These are phyloP conservation scores for Eufriesea mexicana DNA, from an alignment of 1,140 invertebrate genomes.

Conservation along the genomic window DNA sequence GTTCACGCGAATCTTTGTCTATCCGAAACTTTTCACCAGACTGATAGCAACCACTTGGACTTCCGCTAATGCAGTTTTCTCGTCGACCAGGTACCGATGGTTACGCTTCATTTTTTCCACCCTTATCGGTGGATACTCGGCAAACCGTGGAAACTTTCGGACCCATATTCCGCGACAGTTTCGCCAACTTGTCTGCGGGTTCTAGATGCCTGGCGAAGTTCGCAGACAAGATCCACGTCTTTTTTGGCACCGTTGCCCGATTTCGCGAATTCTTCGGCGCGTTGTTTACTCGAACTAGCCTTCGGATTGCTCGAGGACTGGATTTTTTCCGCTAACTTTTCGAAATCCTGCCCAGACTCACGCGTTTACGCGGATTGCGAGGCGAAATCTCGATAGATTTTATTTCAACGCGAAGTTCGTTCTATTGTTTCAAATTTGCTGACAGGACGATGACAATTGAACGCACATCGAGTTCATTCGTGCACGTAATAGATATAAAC, in stretches of 20 bases:
- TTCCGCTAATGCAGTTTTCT: slow-evolving; percentile 66
- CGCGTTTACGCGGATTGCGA: too few relatives aligned
- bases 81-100: slow-evolving; percentile 52
- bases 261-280: slow-evolving; percentile 9
- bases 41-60: slow-evolving; percentile 36
- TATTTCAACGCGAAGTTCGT: background rate
- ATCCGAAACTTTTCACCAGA: slow-evolving; percentile 52
- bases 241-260: slow-evolving; percentile 14
- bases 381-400: background rate
- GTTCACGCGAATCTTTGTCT: slow-evolving; percentile 29
- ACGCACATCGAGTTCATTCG: too few relatives aligned
- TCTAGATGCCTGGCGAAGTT: background rate
- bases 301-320: background rate
- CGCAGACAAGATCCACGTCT: slow-evolving; percentile 13
- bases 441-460: too few relatives aligned
- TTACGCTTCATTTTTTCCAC: slow-evolving; percentile 35
- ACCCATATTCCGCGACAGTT: slow-evolving; percentile 22
- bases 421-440: too few relatives aligned
- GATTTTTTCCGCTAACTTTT: background rate
- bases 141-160: slow-evolving; percentile 22
- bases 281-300: slow-evolving; percentile 13
- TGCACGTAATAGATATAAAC: too few relatives aligned
- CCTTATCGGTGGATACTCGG: background rate
- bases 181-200: slow-evolving; percentile 26
- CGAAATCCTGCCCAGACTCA: background rate